Evolutionary conservation across 2,113 vertebrate genomes (phyloP).

Genomic region (Myotis davidii): DNA sequence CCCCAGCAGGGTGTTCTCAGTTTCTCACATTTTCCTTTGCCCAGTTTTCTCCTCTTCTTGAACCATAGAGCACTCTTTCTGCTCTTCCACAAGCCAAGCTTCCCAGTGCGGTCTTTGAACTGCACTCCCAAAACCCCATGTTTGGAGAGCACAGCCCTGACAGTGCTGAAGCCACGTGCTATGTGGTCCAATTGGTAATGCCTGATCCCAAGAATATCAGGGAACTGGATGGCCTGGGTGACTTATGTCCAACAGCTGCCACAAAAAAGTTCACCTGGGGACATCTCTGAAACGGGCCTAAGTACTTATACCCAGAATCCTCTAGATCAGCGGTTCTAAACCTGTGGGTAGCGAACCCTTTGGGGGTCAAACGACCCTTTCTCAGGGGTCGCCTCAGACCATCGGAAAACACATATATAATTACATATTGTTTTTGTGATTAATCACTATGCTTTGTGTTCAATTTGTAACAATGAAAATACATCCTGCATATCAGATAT

Average conservation of each 20-base stretch:
- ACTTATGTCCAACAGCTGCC: background rate
- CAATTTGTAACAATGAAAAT: too few relatives aligned
- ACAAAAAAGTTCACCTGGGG: background rate
- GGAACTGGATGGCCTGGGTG: background rate
- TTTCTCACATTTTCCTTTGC: background rate
- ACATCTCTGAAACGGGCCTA: slow-evolving; percentile 1
- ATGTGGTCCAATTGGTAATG: background rate
- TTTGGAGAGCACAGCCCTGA: background rate
- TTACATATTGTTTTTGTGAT: too few relatives aligned
- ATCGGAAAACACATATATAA: too few relatives aligned
- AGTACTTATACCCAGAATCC: background rate
- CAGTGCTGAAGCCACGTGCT: background rate
- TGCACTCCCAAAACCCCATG: background rate
- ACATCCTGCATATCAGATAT: too few relatives aligned
- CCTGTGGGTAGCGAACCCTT: too few relatives aligned
- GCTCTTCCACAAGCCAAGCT: background rate
- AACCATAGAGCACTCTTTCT: background rate
- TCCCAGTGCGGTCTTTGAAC: background rate
- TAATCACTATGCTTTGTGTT: too few relatives aligned
- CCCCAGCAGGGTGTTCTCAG: background rate
- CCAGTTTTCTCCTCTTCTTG: background rate
- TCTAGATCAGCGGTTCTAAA: background rate
- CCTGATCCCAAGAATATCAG: background rate
- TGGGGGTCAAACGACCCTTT: too few relatives aligned
- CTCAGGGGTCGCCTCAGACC: too few relatives aligned